Percentiles rank a stretch among this genome's conserved stretches.
phyloP scores from a whole-genome alignment of 2,888 invertebrate genomes.

The Antheraea yamamai region DNA sequence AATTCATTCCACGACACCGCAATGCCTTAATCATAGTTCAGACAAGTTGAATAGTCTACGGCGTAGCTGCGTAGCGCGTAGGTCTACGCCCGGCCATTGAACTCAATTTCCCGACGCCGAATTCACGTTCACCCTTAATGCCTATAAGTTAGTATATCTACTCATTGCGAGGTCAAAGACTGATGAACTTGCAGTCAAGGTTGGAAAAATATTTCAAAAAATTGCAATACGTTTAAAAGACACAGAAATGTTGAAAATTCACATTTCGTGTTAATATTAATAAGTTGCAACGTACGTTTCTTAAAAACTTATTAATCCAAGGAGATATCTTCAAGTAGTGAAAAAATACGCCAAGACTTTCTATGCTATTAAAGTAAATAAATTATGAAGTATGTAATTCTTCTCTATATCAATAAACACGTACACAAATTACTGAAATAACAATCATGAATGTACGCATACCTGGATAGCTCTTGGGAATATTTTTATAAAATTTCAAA shows the following conservation, averaged over 20 bases:
- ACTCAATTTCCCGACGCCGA: slow-evolving; percentile 63
- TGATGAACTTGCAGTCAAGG: slow-evolving; percentile 50
- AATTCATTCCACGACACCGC: neutral
- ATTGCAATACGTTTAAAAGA: neutral
- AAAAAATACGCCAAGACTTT: neutral
- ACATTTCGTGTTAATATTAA: too few species aligned
- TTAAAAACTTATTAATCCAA: neutral
- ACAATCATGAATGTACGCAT: too few species aligned
- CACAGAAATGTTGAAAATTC: neutral
- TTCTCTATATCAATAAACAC: too few species aligned
- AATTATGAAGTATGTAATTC: too few species aligned
- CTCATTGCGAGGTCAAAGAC: slow-evolving; percentile 60
- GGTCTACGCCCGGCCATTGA: slow-evolving; percentile 75
- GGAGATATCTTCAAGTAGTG: neutral
- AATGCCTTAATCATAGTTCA: slow-evolving; percentile 29
- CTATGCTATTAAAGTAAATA: neutral
- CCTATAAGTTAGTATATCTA: slow-evolving; percentile 56
- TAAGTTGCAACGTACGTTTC: too few species aligned
- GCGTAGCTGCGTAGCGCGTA: slow-evolving; percentile 76
- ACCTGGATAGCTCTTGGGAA: too few species aligned
- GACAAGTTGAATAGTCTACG: slow-evolving; percentile 57
- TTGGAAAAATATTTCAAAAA: neutral
- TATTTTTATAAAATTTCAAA: too few species aligned
- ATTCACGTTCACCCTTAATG: slow-evolving; percentile 59
- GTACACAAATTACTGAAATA: too few species aligned